Evolutionary conservation across 2,797 vertebrate species (phyloP), one percentile per base, ranked within the genome.

Genomic region (Hyperoplus immaculatus): DNA sequence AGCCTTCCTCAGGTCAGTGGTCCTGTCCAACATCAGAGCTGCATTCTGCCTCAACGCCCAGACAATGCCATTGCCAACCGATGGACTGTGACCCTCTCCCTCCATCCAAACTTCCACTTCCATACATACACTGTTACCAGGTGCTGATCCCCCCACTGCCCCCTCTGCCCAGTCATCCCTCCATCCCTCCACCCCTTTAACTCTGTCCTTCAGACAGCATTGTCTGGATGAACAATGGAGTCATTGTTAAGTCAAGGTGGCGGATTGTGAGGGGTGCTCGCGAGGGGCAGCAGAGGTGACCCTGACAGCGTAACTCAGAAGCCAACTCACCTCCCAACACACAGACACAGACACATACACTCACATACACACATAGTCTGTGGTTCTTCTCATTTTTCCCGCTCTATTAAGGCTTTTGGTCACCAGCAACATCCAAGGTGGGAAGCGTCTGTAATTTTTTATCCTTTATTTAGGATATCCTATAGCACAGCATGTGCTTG

Each of bases 181-280:
- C 66, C 77, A 15, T 29, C 54, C 42, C 62, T 50, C 80, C 65
- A 29, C 84, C 89, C 87, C 77, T 84, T 84, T 86, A 86, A 88
- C 93, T 88, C 89, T 78, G 87, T 78, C 87, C 89, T 91, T 91
- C 88, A 92, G 91, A 93, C 91, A 79, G 56, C 73, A 91, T 94
- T 94, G 93, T 92, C 83, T 77, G 56, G 13, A 45, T 45, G 45
- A 90, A 94, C 90, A 95, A 94, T 93, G 80, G 84, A 61, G 59
- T 83, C 88, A 89, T 92, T 93, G 92, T 94, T 87, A 89, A 87
- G 87, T 92, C 92, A 92, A 90, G 92, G 92, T 93, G 89, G 87
- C 62, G 74, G 59, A 92, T 89, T 92, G 88, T 90, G 82, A 86
- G 82, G 88, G 77, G 88, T 86, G 90, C 79, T 87, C 86, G 81